phyloP scores from a whole-genome alignment of 2,113 vertebrate genomes.

The Rhegmatorhina hoffmannsi region DNA sequence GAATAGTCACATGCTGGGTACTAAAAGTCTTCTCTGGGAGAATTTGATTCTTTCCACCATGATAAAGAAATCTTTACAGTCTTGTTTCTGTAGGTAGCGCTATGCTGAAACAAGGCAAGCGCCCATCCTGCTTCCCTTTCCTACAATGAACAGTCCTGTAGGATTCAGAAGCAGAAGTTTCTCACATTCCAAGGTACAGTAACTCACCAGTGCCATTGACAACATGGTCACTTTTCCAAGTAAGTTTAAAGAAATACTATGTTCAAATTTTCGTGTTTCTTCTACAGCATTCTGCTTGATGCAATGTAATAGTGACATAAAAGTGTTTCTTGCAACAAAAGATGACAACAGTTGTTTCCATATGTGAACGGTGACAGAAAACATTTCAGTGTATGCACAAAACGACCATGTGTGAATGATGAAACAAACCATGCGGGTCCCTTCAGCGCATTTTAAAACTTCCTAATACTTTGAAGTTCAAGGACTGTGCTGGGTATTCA shows the following conservation, averaged over 20 bases:
- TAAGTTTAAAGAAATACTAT: background rate
- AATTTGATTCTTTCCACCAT: background rate
- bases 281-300: background rate
- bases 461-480: background rate
- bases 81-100: background rate
- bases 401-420: accelerated
- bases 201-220: background rate
- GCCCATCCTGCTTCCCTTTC: background rate
- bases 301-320: background rate
- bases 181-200: background rate
- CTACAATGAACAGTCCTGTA: background rate
- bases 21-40: background rate
- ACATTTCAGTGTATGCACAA: background rate
- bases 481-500: background rate
- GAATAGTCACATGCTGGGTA: background rate
- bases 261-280: background rate
- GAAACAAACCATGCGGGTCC: background rate
- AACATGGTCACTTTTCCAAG: background rate
- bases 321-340: background rate
- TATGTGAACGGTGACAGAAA: background rate
- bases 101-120: background rate
- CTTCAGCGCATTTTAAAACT: background rate
- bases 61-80: background rate
- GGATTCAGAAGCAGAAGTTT: background rate
- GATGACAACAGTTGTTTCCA: background rate